These are phyloP conservation scores for Chloebia gouldiae DNA, from an alignment of 2,113 vertebrate genomes.

Conservation along the genomic window DNA sequence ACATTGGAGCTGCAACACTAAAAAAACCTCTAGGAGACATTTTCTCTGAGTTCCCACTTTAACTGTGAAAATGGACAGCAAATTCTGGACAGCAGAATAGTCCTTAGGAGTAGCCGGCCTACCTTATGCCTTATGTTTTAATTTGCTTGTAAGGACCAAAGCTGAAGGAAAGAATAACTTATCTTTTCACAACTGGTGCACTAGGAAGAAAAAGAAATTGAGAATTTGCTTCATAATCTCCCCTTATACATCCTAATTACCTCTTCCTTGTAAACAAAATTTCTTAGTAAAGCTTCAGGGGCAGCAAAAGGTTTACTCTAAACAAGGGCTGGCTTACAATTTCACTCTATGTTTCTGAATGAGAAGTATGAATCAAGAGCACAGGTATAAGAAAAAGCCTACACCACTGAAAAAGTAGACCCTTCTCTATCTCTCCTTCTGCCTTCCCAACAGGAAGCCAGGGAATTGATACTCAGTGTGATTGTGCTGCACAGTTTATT, in stretches of 20 bases:
- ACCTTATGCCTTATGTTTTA: background rate
- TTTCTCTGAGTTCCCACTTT: background rate
- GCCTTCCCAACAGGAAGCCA: background rate
- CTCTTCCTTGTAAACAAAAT: background rate
- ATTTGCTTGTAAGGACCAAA: background rate
- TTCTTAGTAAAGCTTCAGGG: background rate
- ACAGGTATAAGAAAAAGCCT: background rate
- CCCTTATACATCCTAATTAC: background rate
- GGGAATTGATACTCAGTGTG: background rate
- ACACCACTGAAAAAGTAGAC: background rate
- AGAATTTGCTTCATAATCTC: background rate
- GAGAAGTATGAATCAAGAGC: background rate
- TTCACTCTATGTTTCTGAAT: rapidly evolving
- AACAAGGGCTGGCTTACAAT: background rate
- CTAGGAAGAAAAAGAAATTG: background rate
- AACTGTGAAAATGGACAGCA: background rate
- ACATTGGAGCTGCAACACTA: background rate
- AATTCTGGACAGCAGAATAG: background rate
- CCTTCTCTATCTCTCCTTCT: background rate
- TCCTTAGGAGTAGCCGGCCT: background rate
- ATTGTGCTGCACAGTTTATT: background rate
- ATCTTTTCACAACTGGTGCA: background rate
- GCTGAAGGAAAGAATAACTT: background rate
- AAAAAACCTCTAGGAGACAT: background rate
- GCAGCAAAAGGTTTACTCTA: background rate